Percentiles rank a stretch among this genome's conserved stretches.
These are phyloP conservation scores for Mnemiopsis leidyi DNA, from an alignment of 37 sponge, comb jelly and placozoan genomes.

Conservation along the genomic window DNA sequence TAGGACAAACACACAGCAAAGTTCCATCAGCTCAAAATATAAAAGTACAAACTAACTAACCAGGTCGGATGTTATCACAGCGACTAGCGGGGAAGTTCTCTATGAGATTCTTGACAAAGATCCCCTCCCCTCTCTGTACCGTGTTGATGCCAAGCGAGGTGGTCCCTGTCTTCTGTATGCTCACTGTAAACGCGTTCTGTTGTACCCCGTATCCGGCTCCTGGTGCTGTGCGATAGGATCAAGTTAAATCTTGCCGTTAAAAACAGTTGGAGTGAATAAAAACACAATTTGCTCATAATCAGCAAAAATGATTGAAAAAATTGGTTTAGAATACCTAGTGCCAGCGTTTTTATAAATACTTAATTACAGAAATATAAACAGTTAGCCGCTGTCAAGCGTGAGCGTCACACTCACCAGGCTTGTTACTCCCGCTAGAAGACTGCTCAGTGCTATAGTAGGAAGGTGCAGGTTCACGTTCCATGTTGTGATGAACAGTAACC, in stretches of 20 bases:
- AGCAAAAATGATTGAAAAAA: too few relatives aligned
- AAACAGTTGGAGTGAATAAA: too few relatives aligned
- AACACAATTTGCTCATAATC: too few relatives aligned
- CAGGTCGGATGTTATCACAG: conserved; percentile 3
- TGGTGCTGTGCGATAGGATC: too few relatives aligned
- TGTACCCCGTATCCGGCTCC: neutral
- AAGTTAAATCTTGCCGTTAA: too few relatives aligned
- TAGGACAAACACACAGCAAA: too few relatives aligned
- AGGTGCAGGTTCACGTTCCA: neutral
- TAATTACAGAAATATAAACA: too few relatives aligned
- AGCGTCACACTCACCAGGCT: neutral
- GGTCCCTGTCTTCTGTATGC: neutral
- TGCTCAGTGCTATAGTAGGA: neutral
- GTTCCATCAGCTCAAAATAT: too few relatives aligned
- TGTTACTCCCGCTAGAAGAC: neutral
- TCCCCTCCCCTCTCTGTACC: conserved; percentile 12
- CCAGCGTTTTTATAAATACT: too few relatives aligned
- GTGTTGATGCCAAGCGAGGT: conserved; percentile 54
- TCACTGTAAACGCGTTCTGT: conserved; percentile 52
- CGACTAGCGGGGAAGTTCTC: conserved; percentile 25
- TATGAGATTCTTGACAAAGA: conserved; percentile 42
- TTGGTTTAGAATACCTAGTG: too few relatives aligned
- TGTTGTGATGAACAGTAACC: neutral
- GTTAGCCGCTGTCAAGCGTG: too few relatives aligned
- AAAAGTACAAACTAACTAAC: neutral